Evolutionary conservation across 2,888 invertebrate genomes (phyloP).

Genomic region (Acronicta alni): DNA sequence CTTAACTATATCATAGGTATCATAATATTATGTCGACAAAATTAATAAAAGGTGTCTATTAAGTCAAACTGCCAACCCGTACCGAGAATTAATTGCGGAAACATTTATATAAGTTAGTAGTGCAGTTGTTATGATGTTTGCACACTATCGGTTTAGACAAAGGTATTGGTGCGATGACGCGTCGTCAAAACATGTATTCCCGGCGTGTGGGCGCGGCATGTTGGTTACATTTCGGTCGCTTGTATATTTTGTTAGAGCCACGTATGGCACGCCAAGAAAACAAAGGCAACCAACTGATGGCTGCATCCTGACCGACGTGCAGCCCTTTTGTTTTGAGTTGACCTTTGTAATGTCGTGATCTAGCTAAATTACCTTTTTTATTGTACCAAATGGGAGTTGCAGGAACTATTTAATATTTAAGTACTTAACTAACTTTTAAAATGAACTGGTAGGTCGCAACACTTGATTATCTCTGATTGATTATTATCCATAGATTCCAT

Average conservation of each 20-base stretch:
- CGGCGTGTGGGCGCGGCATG: slow-evolving; percentile 77
- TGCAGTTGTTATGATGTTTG: slow-evolving; percentile 38
- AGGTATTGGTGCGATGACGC: slow-evolving; percentile 60
- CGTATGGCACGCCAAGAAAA: slow-evolving; percentile 76
- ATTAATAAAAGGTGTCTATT: slow-evolving; percentile 1
- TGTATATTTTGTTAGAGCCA: slow-evolving; percentile 85
- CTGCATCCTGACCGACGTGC: slow-evolving; percentile 72
- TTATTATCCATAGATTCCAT: no score
- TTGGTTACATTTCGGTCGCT: slow-evolving; percentile 81
- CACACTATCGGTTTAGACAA: slow-evolving; percentile 46
- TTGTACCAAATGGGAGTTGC: no score
- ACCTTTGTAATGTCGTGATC: slow-evolving; percentile 32
- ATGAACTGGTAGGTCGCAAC: no score
- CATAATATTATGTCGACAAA: no score
- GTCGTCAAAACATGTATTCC: slow-evolving; percentile 70
- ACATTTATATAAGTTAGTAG: slow-evolving; percentile 12
- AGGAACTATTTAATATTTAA: no score
- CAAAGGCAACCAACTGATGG: slow-evolving; percentile 78
- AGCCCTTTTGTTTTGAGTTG: slow-evolving; percentile 63
- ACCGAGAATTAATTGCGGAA: slow-evolving; percentile 40
- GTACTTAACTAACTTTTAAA: no score
- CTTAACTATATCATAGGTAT: no score
- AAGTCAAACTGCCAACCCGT: slow-evolving; percentile 13
- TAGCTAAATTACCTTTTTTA: slow-evolving; percentile 16
- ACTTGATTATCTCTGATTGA: no score